phyloP scores from a whole-genome alignment of 2,797 vertebrate genomes.

The Anabacerthia variegaticeps region DNA sequence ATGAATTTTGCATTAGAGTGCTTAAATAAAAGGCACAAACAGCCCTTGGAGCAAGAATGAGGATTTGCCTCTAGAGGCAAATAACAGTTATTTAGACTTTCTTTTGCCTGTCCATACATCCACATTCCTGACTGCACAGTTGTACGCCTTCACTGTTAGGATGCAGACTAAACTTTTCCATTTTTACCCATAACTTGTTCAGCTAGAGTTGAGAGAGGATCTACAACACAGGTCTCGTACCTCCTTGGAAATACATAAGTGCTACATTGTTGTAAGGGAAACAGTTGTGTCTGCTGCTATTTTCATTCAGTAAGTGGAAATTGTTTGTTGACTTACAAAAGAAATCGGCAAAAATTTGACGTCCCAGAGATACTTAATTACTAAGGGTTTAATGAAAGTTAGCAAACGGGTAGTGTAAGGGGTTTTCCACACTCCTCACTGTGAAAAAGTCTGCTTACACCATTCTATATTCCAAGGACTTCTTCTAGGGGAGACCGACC shows the following conservation, averaged over 20 bases:
- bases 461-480: neutral
- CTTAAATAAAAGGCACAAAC: slow-evolving; percentile 13
- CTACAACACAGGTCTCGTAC: neutral
- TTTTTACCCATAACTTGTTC: neutral
- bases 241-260: neutral
- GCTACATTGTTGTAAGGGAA: neutral
- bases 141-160: neutral
- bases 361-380: neutral
- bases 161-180: neutral
- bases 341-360: neutral
- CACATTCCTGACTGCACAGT: neutral
- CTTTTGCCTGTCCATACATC: neutral
- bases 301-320: neutral
- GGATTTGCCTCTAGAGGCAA: neutral
- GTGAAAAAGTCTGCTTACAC: neutral
- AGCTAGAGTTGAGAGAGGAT: neutral
- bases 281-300: neutral
- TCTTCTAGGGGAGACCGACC: neutral
- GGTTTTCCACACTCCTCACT: neutral
- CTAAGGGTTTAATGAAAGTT: neutral
- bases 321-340: neutral
- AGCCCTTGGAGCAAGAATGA: neutral
- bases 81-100: neutral
- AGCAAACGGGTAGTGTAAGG: neutral
- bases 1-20: neutral